Conservation (phyloP, 2,888 invertebrate species). For the Synergus gifuensis region DNA sequence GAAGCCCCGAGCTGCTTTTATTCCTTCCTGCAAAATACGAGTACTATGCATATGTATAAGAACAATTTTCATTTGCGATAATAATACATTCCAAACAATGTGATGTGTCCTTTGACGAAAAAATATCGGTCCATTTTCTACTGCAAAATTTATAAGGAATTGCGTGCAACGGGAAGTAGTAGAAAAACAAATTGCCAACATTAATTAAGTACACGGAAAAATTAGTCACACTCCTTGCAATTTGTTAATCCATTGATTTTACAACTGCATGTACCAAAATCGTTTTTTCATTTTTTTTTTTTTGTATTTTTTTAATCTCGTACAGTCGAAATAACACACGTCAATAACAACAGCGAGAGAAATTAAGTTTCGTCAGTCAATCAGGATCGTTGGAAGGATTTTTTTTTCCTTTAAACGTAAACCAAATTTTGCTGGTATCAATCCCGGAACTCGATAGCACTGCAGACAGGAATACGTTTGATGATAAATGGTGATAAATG, state of each 20-base stretch:
- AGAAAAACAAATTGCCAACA: no score
- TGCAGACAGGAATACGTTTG: slow-evolving; percentile 16
- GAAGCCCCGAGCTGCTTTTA: slow-evolving; percentile 41
- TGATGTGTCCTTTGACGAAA: neutral
- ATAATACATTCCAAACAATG: slow-evolving; percentile 25
- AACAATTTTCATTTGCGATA: slow-evolving; percentile 37
- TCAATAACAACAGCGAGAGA: slow-evolving; percentile 22
- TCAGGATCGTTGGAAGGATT: slow-evolving; percentile 14
- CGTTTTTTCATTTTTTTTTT: slow-evolving; percentile 42
- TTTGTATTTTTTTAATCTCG: slow-evolving; percentile 41
- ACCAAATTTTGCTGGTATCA: slow-evolving; percentile 22
- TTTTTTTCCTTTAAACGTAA: neutral
- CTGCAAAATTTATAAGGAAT: slow-evolving; percentile 1
- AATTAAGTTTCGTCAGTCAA: slow-evolving; percentile 30
- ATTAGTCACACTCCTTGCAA: neutral
- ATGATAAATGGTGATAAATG: slow-evolving; percentile 58
- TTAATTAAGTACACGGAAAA: no score
- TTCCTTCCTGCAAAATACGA: slow-evolving; percentile 36
- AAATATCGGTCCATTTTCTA: slow-evolving; percentile 5
- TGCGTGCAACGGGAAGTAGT: no score
- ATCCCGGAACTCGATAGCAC: slow-evolving; percentile 19
- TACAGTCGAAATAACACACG: slow-evolving; percentile 21
- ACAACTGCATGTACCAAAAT: neutral
- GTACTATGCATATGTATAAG: slow-evolving; percentile 31
- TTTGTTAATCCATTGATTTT: neutral